Evolutionary conservation across 2,113 vertebrate genomes (phyloP).

Genomic region (Naja naja): DNA sequence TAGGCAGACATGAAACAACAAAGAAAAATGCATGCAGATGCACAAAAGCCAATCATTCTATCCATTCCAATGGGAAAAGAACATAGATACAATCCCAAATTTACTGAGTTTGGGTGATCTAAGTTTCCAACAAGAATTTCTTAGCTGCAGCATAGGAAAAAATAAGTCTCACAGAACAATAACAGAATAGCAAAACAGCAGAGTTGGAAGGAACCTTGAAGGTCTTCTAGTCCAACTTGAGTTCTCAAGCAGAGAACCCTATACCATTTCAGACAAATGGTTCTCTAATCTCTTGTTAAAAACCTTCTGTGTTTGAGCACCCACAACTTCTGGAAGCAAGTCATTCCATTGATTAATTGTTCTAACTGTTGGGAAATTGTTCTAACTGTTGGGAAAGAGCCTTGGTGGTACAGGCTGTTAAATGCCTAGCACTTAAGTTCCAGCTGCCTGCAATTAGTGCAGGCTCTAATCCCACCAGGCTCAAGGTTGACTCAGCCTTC

Average conservation of each 20-base stretch:
- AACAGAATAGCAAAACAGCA: neutral
- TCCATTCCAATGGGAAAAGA: neutral
- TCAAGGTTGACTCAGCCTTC: no score
- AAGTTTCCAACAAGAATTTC: neutral
- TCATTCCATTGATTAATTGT: neutral
- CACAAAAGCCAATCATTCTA: neutral
- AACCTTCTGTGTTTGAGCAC: neutral
- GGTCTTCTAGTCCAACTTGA: neutral
- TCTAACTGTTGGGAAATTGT: neutral
- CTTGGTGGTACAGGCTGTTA: no score
- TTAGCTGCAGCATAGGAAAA: neutral
- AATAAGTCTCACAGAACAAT: neutral
- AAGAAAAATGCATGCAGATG: neutral
- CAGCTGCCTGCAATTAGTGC: no score
- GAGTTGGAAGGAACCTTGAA: neutral
- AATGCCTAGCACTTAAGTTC: no score
- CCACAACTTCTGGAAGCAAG: neutral
- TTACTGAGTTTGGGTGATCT: neutral
- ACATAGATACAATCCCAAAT: neutral
- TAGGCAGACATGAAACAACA: neutral
- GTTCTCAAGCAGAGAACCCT: neutral
- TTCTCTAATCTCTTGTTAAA: neutral
- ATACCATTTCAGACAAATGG: neutral
- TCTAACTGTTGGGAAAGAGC: no score
- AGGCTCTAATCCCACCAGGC: no score